These are phyloP conservation scores for Sylvia atricapilla DNA, from an alignment of 2,113 vertebrate species.

Conservation along the genomic window DNA sequence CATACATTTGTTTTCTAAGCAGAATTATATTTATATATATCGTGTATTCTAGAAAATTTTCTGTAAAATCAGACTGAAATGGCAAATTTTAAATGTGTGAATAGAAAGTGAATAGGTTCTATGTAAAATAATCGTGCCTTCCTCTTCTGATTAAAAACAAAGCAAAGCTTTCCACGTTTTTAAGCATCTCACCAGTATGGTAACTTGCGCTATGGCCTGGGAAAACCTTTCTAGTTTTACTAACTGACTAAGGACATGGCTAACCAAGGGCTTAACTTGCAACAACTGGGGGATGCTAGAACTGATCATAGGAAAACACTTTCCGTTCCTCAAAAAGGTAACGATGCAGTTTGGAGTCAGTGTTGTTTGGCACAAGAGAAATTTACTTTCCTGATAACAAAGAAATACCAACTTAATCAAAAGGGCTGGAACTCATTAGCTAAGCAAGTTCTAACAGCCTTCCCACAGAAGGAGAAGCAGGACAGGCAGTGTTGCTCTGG, in stretches of 20 bases:
- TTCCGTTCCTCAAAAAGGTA: neutral
- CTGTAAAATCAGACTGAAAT: neutral
- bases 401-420: neutral
- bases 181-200: neutral
- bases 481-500: neutral
- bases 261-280: neutral
- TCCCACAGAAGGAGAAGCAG: neutral
- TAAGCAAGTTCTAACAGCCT: neutral
- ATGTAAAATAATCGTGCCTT: neutral
- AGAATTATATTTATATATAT: neutral
- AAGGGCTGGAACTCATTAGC: neutral
- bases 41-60: neutral
- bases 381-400: neutral
- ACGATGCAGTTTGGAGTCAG: neutral
- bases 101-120: neutral
- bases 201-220: neutral
- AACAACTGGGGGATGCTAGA: neutral
- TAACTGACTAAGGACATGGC: neutral
- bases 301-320: neutral
- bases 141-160: neutral
- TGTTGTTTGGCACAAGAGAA: neutral
- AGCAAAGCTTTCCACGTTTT: neutral
- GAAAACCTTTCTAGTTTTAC: neutral
- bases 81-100: neutral
- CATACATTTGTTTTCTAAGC: neutral